Percentiles rank a stretch among this genome's conserved stretches.
Evolutionary conservation across 2,888 invertebrate species (phyloP).

Genomic region (Hydropsyche betteni): DNA sequence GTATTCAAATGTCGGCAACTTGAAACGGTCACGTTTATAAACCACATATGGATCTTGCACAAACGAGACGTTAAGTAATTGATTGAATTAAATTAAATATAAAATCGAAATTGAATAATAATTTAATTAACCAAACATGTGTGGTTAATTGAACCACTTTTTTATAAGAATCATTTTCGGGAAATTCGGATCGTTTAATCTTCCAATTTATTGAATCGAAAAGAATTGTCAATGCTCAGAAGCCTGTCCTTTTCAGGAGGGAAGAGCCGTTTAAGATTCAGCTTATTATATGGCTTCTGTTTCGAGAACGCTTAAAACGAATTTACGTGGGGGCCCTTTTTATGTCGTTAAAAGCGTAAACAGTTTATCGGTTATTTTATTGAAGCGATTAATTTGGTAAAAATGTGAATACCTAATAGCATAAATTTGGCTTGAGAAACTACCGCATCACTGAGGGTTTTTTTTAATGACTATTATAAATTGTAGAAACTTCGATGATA

Average conservation of each 20-base stretch:
- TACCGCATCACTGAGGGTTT: background rate
- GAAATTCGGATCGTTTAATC: no score
- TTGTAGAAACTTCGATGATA: no score
- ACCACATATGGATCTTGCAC: no score
- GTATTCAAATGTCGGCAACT: conserved; percentile 13
- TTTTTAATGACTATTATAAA: conserved; percentile 6
- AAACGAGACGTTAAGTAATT: no score
- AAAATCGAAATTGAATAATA: no score
- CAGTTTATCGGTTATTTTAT: conserved; percentile 3
- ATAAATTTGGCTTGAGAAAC: background rate
- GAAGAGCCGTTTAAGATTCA: conserved; percentile 1
- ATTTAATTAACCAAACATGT: no score
- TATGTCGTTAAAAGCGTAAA: conserved; percentile 5
- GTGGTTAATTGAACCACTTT: no score
- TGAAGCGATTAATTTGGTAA: conserved; percentile 8
- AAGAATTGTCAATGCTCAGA: background rate
- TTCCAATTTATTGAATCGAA: no score
- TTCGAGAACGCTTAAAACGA: background rate
- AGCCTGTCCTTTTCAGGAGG: conserved; percentile 7
- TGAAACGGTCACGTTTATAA: background rate
- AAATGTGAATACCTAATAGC: background rate
- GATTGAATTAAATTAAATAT: no score
- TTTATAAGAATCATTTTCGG: no score
- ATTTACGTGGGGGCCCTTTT: conserved; percentile 9
- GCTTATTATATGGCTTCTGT: conserved; percentile 11